phyloP scores from a whole-genome alignment of 1,140 invertebrate genomes.

The Ceratina japonica region DNA sequence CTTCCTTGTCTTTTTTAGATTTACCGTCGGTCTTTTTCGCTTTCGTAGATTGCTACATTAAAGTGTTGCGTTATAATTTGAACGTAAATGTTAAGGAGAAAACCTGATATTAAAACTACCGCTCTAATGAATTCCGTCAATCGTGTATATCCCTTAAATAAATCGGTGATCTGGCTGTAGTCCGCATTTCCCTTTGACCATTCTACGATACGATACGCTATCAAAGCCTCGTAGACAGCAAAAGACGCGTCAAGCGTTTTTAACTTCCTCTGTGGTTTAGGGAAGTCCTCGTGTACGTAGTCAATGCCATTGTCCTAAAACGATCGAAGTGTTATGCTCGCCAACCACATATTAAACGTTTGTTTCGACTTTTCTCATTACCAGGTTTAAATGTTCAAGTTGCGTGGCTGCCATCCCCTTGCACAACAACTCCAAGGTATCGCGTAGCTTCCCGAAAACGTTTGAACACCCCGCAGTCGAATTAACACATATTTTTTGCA shows the following conservation, averaged over 20 bases:
- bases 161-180: constrained; percentile 69
- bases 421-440: constrained; percentile 73
- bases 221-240: constrained; percentile 78
- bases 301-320: constrained; percentile 76
- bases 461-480: constrained; percentile 52
- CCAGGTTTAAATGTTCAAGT: constrained; percentile 74
- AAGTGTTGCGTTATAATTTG: not conserved
- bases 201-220: constrained; percentile 77
- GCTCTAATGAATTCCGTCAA: constrained; percentile 80
- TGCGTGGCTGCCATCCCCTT: constrained; percentile 69
- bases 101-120: constrained; percentile 12
- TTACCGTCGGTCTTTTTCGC: constrained; percentile 72
- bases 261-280: constrained; percentile 77
- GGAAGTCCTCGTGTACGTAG: constrained; percentile 74
- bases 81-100: not conserved
- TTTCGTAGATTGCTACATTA: constrained; percentile 63
- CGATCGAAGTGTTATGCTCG: not conserved
- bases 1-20: constrained; percentile 73
- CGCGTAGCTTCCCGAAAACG: constrained; percentile 60
- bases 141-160: constrained; percentile 76
- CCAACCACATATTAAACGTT: not conserved
- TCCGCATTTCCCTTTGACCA: constrained; percentile 72
- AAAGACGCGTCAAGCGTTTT: constrained; percentile 77
- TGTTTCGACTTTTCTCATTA: constrained; percentile 53
- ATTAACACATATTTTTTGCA: constrained; percentile 74